A percentile compares a stretch with the other conserved stretches of the same genome.
These are phyloP conservation scores for Allacma fusca DNA, from an alignment of 2,888 invertebrate genomes.

Conservation along the genomic window DNA sequence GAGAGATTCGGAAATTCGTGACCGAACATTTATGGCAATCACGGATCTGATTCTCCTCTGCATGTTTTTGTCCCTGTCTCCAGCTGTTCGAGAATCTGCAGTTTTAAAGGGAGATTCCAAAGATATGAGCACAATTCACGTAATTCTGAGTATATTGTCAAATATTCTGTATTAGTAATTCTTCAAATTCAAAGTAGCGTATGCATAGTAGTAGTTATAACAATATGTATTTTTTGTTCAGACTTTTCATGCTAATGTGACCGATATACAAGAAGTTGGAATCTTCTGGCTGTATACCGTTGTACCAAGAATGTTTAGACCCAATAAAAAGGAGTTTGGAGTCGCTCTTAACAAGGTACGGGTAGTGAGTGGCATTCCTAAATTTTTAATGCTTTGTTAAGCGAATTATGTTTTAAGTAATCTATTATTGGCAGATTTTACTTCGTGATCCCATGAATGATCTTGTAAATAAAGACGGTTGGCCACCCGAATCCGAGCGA, in stretches of 20 bases:
- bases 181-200: too few relatives aligned
- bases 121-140: slow-evolving; percentile 53
- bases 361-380: neutral
- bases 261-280: slow-evolving; percentile 81
- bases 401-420: neutral
- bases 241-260: slow-evolving; percentile 66
- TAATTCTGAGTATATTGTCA: too few relatives aligned
- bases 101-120: slow-evolving; percentile 66
- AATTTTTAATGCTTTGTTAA: neutral
- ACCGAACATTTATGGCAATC: slow-evolving; percentile 82
- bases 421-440: slow-evolving; percentile 67
- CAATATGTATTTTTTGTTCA: slow-evolving; percentile 60
- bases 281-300: slow-evolving; percentile 88
- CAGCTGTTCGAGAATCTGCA: slow-evolving; percentile 76
- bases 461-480: slow-evolving; percentile 70
- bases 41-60: slow-evolving; percentile 86
- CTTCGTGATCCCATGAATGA: slow-evolving; percentile 70
- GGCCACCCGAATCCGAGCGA: slow-evolving; percentile 92
- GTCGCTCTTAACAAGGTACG: slow-evolving; percentile 78
- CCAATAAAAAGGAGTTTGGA: slow-evolving; percentile 76
- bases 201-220: too few relatives aligned
- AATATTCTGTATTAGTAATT: too few relatives aligned
- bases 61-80: slow-evolving; percentile 82
- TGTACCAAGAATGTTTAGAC: slow-evolving; percentile 77
- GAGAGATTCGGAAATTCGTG: slow-evolving; percentile 64